phyloP scores from a whole-genome alignment of 1,140 invertebrate species.

The Chymomyza costata region DNA sequence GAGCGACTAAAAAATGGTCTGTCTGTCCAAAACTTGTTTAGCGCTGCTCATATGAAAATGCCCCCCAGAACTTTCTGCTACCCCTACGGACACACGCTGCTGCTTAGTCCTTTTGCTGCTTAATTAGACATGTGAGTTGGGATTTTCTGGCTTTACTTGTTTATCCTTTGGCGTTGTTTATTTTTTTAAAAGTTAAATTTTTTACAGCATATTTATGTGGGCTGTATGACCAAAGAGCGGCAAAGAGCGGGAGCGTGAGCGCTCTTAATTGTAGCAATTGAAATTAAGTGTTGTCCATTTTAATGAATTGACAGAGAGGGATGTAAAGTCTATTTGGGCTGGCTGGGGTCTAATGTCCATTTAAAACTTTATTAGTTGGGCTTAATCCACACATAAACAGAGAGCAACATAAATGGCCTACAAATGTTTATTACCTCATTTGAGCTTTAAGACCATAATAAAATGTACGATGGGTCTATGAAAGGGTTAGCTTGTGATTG shows the following conservation, averaged over 20 bases:
- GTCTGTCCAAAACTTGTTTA: constrained; percentile 44
- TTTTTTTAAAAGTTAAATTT: constrained; percentile 38
- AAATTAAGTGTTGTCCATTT: constrained; percentile 66
- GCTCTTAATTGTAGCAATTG: constrained; percentile 67
- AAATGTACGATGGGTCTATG: constrained; percentile 8
- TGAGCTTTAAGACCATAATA: constrained; percentile 10
- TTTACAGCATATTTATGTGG: constrained; percentile 65
- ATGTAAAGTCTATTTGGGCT: constrained; percentile 12
- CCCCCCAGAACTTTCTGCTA: constrained; percentile 21
- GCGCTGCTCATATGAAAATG: constrained; percentile 41
- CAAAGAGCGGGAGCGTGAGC: constrained; percentile 32
- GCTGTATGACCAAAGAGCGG: constrained; percentile 4
- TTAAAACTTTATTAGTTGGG: constrained; percentile 45
- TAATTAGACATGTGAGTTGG: constrained; percentile 68
- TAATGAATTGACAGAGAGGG: constrained; percentile 10
- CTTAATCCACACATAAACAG: neutral
- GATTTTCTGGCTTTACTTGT: constrained; percentile 4
- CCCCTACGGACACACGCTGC: neutral
- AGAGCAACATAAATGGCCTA: constrained; percentile 15
- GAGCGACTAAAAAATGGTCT: constrained; percentile 72
- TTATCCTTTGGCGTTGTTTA: constrained; percentile 5
- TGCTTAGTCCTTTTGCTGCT: constrained; percentile 23
- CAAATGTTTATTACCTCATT: constrained; percentile 51
- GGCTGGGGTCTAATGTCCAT: constrained; percentile 4
- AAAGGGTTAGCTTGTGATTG: too few relatives aligned